phyloP scores from a whole-genome alignment of 2,888 invertebrate genomes.

The Nephrotoma guestfalica region DNA sequence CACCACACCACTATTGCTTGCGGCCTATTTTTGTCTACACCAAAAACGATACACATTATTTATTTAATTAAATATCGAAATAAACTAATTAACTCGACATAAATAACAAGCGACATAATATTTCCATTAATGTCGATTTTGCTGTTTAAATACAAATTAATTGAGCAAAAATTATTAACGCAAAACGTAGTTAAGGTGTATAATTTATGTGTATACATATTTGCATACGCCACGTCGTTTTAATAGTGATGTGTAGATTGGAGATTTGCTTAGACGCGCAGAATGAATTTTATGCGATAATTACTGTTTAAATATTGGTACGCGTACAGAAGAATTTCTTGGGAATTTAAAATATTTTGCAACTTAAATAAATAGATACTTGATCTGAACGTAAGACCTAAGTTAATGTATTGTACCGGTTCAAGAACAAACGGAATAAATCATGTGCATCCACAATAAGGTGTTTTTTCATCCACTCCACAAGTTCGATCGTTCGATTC shows the following conservation, averaged over 20 bases:
- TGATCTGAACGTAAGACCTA: too few relatives aligned
- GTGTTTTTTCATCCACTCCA: too few relatives aligned
- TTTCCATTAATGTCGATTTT: neutral
- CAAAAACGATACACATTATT: too few relatives aligned
- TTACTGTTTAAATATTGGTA: neutral
- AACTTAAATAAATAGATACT: neutral
- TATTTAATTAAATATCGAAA: too few relatives aligned
- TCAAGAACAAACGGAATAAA: too few relatives aligned
- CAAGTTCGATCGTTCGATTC: too few relatives aligned
- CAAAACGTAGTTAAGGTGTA: neutral
- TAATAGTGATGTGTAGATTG: neutral
- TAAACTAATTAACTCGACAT: too few relatives aligned
- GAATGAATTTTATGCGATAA: neutral
- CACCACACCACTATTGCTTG: too few relatives aligned
- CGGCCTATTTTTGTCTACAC: too few relatives aligned
- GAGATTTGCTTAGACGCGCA: neutral
- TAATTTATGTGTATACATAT: neutral
- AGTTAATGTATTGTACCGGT: too few relatives aligned
- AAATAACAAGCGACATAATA: neutral
- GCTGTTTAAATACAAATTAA: neutral
- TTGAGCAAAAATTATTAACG: neutral
- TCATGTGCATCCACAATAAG: too few relatives aligned
- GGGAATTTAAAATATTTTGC: neutral
- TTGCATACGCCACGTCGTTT: neutral
- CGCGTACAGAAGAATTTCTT: neutral